A percentile compares a stretch with the other conserved stretches of the same genome.
Conservation (phyloP, 2,888 invertebrate species). For the Zygothrica quintamaculata region DNA sequence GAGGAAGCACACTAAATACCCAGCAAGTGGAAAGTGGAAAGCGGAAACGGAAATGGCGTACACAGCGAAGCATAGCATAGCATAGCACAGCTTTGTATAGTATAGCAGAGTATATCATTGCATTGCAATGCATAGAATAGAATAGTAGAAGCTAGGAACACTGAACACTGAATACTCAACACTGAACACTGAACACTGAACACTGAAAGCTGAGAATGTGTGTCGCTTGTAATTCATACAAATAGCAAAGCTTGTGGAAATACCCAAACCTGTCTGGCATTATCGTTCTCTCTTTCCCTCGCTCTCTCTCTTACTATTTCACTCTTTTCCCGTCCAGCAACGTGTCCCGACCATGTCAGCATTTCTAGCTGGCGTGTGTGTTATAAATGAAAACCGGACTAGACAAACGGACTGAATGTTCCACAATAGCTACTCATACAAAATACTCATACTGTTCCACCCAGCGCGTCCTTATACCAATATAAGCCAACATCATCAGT, state of each 20-base stretch:
- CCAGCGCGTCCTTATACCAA: slow-evolving; percentile 11
- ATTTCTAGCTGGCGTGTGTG: slow-evolving; percentile 64
- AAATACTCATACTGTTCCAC: not conserved
- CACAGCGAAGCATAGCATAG: slow-evolving; percentile 49
- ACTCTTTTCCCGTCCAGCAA: not conserved
- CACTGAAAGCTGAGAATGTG: slow-evolving; percentile 56
- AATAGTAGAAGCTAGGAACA: slow-evolving; percentile 9
- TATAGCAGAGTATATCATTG: slow-evolving; percentile 25
- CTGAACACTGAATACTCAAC: slow-evolving; percentile 17
- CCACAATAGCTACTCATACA: not conserved
- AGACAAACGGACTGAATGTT: slow-evolving; percentile 43
- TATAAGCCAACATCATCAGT: slow-evolving; percentile 5
- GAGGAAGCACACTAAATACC: slow-evolving; percentile 66
- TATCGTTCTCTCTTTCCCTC: too few species aligned
- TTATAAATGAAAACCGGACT: slow-evolving; percentile 67
- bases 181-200: too few species aligned
- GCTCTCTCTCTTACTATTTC: too few species aligned
- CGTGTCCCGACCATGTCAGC: slow-evolving; percentile 67
- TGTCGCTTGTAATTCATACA: slow-evolving; percentile 74
- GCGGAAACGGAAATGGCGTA: slow-evolving; percentile 79
- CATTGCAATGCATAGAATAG: slow-evolving; percentile 16
- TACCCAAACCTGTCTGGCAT: too few species aligned
- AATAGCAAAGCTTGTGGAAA: slow-evolving; percentile 48
- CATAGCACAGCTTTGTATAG: slow-evolving; percentile 15
- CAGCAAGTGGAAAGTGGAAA: slow-evolving; percentile 75